Percentiles rank a stretch among this genome's conserved stretches.
Conservation (phyloP, 2,888 invertebrate species). For the Chrysolina americana region DNA sequence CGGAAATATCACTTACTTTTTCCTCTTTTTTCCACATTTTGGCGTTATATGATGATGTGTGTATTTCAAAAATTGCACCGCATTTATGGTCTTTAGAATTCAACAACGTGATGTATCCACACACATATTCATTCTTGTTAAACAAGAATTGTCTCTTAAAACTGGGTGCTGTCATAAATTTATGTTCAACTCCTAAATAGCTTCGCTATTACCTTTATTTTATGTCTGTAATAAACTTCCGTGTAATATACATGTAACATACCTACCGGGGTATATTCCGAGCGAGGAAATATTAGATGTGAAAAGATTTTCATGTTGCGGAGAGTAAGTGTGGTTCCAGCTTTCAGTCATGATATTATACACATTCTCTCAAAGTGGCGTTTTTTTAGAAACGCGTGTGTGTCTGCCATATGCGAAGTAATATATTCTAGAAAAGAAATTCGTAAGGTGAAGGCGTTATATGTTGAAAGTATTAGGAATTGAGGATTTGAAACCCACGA, state of each 20-base stretch:
- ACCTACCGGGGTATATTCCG: slow-evolving; percentile 30
- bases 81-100: background rate
- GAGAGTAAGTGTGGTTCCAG: background rate
- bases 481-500: too few relatives aligned
- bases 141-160: slow-evolving; percentile 13
- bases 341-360: background rate
- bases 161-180: slow-evolving; percentile 24
- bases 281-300: slow-evolving; percentile 35
- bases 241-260: slow-evolving; percentile 36
- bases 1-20: too few relatives aligned
- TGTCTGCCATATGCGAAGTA: too few relatives aligned
- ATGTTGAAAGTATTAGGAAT: too few relatives aligned
- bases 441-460: too few relatives aligned
- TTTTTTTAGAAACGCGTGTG: background rate
- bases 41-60: too few relatives aligned
- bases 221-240: slow-evolving; percentile 37
- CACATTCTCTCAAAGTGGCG: background rate
- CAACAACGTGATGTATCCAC: background rate
- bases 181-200: slow-evolving; percentile 38
- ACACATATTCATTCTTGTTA: background rate
- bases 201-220: slow-evolving; percentile 38
- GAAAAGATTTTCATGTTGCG: slow-evolving; percentile 37
- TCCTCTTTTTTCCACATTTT: too few relatives aligned
- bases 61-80: background rate
- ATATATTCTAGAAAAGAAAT: too few relatives aligned